These are phyloP conservation scores for Poecilia wingei DNA, from an alignment of 2,797 vertebrate genomes.

Conservation along the genomic window DNA sequence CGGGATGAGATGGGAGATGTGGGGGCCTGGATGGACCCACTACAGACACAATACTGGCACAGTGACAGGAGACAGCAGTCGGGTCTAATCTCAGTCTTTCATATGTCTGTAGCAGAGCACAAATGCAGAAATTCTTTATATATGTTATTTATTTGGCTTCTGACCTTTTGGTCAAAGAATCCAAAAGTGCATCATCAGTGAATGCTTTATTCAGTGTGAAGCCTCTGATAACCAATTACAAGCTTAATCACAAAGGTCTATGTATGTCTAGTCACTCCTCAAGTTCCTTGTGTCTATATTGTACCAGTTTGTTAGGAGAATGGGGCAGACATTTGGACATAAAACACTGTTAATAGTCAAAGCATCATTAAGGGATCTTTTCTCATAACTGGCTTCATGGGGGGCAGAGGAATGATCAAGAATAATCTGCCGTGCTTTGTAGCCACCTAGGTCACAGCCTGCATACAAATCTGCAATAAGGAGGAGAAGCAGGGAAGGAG, in stretches of 20 bases:
- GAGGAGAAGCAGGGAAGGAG: slow-evolving; percentile 67
- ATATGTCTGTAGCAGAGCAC: slow-evolving; percentile 27
- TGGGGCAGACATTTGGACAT: slow-evolving; percentile 89
- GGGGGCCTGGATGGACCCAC: slow-evolving; percentile 66
- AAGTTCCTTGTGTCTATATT: slow-evolving; percentile 79
- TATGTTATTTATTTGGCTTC: background rate
- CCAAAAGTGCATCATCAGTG: slow-evolving; percentile 9
- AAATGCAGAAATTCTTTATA: background rate
- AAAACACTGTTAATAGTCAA: slow-evolving; percentile 93
- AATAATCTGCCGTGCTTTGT: slow-evolving; percentile 94
- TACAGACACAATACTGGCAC: slow-evolving; percentile 85
- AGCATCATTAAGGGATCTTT: slow-evolving; percentile 96
- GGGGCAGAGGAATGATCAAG: slow-evolving; percentile 96
- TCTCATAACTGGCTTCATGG: slow-evolving; percentile 93
- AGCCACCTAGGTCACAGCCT: slow-evolving; percentile 93
- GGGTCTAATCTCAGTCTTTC: slow-evolving; percentile 66
- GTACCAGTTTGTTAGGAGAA: slow-evolving; percentile 83
- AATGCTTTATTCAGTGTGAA: background rate
- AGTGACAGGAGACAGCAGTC: slow-evolving; percentile 73
- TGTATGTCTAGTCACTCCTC: slow-evolving; percentile 62
- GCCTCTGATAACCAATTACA: slow-evolving; percentile 44
- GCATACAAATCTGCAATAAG: slow-evolving; percentile 95
- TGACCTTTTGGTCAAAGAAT: background rate
- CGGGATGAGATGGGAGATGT: slow-evolving; percentile 66
- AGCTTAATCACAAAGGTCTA: slow-evolving; percentile 64